These are phyloP conservation scores for Drosophila takahashii DNA, from an alignment of 1,140 invertebrate genomes.

Conservation along the genomic window DNA sequence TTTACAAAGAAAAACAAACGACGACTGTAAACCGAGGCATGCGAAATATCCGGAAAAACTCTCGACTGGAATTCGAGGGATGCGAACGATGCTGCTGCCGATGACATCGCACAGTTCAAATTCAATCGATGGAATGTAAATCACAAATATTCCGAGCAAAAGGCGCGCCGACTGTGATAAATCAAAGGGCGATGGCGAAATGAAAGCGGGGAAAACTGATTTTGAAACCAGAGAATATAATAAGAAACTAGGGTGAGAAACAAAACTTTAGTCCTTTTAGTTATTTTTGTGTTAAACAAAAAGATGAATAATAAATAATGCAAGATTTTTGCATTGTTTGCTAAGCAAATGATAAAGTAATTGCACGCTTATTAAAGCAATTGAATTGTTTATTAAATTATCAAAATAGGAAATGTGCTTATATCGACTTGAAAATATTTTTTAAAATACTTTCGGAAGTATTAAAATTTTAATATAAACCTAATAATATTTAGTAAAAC, in stretches of 20 bases:
- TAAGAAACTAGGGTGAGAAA: not conserved
- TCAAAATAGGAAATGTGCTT: no score
- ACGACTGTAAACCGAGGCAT: conserved; percentile 6
- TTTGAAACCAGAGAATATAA: not conserved
- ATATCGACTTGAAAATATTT: no score
- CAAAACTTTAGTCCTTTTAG: no score
- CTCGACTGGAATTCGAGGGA: conserved; percentile 12
- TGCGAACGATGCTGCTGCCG: not conserved
- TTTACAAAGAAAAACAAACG: conserved; percentile 31
- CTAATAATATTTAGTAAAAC: no score
- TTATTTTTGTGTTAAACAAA: no score
- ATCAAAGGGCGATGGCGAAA: not conserved
- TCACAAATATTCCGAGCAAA: not conserved
- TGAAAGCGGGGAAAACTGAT: not conserved
- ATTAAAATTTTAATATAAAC: no score
- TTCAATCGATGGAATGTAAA: conserved; percentile 11
- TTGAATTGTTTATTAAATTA: no score
- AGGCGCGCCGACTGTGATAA: not conserved
- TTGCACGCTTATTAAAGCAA: no score
- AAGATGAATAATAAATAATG: no score
- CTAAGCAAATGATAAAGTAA: no score
- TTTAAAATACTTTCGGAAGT: no score
- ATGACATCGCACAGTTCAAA: conserved; percentile 22
- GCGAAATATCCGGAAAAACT: conserved; percentile 9
- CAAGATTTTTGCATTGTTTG: no score